Percentiles rank a stretch among this genome's conserved stretches.
Conservation (phyloP, 2,113 vertebrate genomes). For the Anoura caudifer region DNA sequence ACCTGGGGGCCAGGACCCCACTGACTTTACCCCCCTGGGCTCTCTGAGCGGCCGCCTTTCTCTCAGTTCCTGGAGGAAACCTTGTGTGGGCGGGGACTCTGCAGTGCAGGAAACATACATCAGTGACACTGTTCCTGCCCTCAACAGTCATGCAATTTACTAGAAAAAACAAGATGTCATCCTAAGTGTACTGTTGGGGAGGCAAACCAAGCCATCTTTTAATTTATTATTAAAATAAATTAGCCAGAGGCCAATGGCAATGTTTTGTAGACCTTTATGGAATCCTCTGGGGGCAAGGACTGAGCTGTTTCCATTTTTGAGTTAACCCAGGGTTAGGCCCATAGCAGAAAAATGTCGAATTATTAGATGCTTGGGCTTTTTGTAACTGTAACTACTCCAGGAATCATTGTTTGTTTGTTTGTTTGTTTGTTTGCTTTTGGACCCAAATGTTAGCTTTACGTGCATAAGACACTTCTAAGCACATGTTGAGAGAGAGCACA, state of each 20-base stretch:
- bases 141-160: neutral
- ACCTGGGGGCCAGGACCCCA: accelerated
- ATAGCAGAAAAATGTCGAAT: neutral
- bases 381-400: neutral
- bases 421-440: too few relatives aligned
- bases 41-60: neutral
- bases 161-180: neutral
- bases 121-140: neutral
- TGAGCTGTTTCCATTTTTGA: neutral
- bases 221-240: neutral
- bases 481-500: accelerated
- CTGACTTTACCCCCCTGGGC: too few relatives aligned
- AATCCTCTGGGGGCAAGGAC: neutral
- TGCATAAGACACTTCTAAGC: neutral
- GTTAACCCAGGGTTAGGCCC: neutral
- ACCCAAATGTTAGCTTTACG: neutral
- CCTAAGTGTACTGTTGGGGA: neutral
- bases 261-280: neutral
- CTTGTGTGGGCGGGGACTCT: neutral
- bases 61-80: neutral
- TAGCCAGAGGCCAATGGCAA: neutral
- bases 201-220: neutral
- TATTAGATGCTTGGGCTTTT: neutral
- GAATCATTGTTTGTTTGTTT: neutral
- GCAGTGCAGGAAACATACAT: neutral